Conservation (phyloP, 2,888 invertebrate species). For the Hypomecis atomaria region DNA sequence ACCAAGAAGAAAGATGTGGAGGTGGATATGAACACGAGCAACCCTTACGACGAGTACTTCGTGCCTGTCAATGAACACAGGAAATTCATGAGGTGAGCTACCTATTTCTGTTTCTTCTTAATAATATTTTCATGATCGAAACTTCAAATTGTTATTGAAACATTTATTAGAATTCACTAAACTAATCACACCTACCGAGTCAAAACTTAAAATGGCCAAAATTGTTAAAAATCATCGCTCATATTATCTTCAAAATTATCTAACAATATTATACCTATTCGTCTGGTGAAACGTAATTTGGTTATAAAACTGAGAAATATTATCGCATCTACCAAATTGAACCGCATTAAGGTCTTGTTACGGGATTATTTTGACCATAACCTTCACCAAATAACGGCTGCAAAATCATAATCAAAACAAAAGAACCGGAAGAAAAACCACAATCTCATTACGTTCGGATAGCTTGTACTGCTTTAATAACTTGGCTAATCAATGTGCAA, state of each 20-base stretch:
- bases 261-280: no score
- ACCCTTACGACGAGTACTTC: conserved; percentile 93
- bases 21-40: conserved; percentile 86
- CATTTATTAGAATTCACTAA: no score
- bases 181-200: no score
- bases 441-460: conserved; percentile 18
- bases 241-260: no score
- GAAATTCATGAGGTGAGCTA: conserved; percentile 92
- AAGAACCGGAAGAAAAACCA: conserved; percentile 22
- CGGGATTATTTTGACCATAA: conserved; percentile 6
- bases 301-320: neutral
- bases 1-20: conserved; percentile 88
- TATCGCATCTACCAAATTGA: neutral
- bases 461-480: conserved; percentile 5
- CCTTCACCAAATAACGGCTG: conserved; percentile 17
- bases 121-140: no score
- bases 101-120: conserved; percentile 10
- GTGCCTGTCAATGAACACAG: conserved; percentile 93
- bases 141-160: no score
- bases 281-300: neutral
- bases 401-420: conserved; percentile 8
- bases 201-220: no score
- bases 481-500: conserved; percentile 29
- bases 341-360: conserved; percentile 10
- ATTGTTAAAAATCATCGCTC: no score